Conservation (phyloP, 2,888 invertebrate species). For the Meganola albula region DNA sequence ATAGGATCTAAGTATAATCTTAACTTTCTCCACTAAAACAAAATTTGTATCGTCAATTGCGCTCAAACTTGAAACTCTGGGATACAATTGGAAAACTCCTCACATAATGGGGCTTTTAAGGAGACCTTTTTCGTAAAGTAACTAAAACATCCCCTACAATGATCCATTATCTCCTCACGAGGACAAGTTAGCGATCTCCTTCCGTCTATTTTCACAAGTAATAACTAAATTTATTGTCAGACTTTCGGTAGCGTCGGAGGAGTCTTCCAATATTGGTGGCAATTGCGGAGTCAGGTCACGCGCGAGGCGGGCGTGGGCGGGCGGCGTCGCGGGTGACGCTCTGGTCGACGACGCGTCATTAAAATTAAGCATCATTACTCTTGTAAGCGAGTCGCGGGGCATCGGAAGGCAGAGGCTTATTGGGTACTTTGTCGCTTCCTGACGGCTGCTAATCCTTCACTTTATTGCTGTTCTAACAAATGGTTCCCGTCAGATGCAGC, state of each 20-base stretch:
- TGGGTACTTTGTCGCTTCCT: constrained; percentile 64
- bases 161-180: constrained; percentile 75
- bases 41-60: constrained; percentile 49
- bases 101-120: constrained; percentile 72
- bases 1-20: constrained; percentile 40
- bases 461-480: constrained; percentile 68
- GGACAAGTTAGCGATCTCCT: constrained; percentile 77
- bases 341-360: constrained; percentile 69
- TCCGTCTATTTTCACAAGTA: constrained; percentile 78
- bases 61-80: constrained; percentile 50
- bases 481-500: constrained; percentile 43
- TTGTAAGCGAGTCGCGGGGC: constrained; percentile 64
- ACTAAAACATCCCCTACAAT: constrained; percentile 70
- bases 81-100: constrained; percentile 66
- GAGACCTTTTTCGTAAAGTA: constrained; percentile 67
- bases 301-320: constrained; percentile 39
- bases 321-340: constrained; percentile 35
- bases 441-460: constrained; percentile 62
- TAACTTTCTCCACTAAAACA: constrained; percentile 47
- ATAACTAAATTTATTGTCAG: constrained; percentile 77
- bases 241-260: constrained; percentile 62
- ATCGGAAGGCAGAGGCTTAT: constrained; percentile 61
- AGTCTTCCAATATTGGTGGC: constrained; percentile 67
- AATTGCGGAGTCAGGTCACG: constrained; percentile 64
- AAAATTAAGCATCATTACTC: constrained; percentile 77